A percentile compares a stretch with the other conserved stretches of the same genome.
Conservation (phyloP, 30 jellyfish, hydroid and myxozoan genomes). For the Aurelia coerulea region DNA sequence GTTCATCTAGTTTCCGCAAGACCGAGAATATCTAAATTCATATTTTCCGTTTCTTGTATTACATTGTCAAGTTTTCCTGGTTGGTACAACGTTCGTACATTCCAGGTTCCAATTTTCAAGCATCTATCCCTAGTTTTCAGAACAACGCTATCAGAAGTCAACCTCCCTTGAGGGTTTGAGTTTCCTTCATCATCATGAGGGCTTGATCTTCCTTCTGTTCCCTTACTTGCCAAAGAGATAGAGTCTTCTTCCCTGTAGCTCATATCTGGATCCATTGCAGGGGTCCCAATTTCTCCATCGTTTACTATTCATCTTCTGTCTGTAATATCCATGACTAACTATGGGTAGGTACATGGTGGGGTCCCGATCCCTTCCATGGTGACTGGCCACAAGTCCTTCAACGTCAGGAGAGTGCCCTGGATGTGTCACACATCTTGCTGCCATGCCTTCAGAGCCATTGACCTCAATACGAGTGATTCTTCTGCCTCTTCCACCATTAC, state of each 20-base stretch:
- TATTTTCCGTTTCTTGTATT: conserved; percentile 10
- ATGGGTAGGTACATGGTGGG: conserved; percentile 12
- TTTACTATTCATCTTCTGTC: neutral
- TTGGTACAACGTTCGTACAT: neutral
- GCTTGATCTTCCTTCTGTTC: neutral
- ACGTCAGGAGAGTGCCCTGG: conserved; percentile 4
- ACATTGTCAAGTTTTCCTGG: conserved; percentile 13
- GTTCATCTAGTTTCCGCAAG: neutral
- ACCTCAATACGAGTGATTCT: neutral
- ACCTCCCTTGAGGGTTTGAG: no score
- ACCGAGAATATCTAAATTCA: conserved; percentile 12
- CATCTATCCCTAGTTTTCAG: no score
- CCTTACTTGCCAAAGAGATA: neutral
- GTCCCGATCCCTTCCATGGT: no score
- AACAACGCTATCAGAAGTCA: no score
- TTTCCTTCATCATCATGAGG: neutral
- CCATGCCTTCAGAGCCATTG: conserved; percentile 20
- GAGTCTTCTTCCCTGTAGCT: no score
- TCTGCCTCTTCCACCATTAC: conserved; percentile 11
- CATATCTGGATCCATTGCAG: conserved; percentile 8
- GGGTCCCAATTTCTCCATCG: neutral
- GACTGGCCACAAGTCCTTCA: neutral
- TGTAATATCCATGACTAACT: neutral
- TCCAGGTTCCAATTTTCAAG: no score
- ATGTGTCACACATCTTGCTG: conserved; percentile 22